phyloP scores from a whole-genome alignment of 2,888 invertebrate genomes.

The Unio pictorum region DNA sequence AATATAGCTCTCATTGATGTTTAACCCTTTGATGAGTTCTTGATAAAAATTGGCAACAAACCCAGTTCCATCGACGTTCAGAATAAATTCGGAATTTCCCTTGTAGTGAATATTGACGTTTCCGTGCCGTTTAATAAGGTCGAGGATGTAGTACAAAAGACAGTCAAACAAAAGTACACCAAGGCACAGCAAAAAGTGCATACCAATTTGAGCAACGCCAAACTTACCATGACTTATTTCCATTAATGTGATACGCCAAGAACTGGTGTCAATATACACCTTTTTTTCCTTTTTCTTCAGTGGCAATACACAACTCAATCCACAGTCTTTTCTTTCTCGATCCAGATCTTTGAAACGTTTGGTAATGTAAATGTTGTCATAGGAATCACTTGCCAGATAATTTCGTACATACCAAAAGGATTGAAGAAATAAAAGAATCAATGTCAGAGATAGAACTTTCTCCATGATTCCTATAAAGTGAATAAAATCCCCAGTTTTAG shows the following conservation, averaged over 20 bases:
- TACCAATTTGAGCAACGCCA: conserved; percentile 42
- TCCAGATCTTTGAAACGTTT: too few relatives aligned
- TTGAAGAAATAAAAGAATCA: too few relatives aligned
- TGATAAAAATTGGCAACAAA: conserved; percentile 32
- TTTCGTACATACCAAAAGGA: too few relatives aligned
- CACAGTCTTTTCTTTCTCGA: conserved; percentile 1
- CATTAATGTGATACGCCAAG: conserved; percentile 22
- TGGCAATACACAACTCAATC: background rate
- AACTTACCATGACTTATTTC: conserved; percentile 42
- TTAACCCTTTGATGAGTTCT: conserved; percentile 19
- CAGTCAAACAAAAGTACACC: conserved; percentile 50
- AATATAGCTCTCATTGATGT: conserved; percentile 19
- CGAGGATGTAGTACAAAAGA: conserved; percentile 55
- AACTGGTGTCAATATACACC: too few relatives aligned
- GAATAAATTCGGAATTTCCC: conserved; percentile 15
- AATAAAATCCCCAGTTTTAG: too few relatives aligned
- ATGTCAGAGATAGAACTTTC: too few relatives aligned
- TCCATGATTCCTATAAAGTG: too few relatives aligned
- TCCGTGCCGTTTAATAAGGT: conserved; percentile 44
- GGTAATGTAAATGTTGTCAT: too few relatives aligned
- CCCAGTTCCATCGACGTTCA: conserved; percentile 35
- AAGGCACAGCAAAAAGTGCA: conserved; percentile 47
- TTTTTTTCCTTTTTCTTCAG: too few relatives aligned
- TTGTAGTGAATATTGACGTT: conserved; percentile 37
- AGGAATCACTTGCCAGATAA: too few relatives aligned